A percentile compares a stretch with the other conserved stretches of the same genome.
These are phyloP conservation scores for Fabriciana adippe DNA, from an alignment of 2,888 invertebrate genomes.

Conservation along the genomic window DNA sequence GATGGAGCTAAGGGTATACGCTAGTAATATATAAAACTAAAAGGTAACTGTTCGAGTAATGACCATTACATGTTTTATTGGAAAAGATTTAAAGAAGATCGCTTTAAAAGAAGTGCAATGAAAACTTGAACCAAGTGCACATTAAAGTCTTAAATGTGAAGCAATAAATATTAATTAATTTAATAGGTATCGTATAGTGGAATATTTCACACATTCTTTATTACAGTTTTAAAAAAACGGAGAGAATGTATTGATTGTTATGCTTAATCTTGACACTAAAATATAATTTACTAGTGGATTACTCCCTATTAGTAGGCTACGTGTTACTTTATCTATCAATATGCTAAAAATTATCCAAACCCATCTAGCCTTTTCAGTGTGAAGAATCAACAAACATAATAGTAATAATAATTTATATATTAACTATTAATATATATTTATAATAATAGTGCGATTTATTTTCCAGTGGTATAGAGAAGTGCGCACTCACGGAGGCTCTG, in stretches of 20 bases:
- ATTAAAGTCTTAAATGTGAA: constrained; percentile 15
- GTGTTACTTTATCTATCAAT: too few species aligned
- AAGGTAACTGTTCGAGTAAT: constrained; percentile 3
- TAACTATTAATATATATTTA: too few species aligned
- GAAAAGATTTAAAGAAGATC: constrained; percentile 10
- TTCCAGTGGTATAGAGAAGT: constrained; percentile 86
- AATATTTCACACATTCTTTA: too few species aligned
- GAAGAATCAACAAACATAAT: too few species aligned
- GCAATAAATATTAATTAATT: constrained; percentile 9
- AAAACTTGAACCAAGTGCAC: constrained; percentile 12
- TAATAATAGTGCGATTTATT: background rate
- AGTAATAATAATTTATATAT: too few species aligned
- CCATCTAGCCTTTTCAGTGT: too few species aligned
- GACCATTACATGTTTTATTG: constrained; percentile 14
- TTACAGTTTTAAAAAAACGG: too few species aligned
- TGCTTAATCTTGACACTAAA: too few species aligned
- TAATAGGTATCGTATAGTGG: background rate
- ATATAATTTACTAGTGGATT: too few species aligned
- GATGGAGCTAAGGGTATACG: background rate
- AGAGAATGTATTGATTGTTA: too few species aligned
- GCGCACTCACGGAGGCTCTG: constrained; percentile 82
- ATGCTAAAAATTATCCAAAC: too few species aligned
- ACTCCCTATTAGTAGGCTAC: too few species aligned
- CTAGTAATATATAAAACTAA: background rate
- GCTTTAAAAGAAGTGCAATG: constrained; percentile 17